Evolutionary conservation across 2,113 vertebrate species (phyloP).

Genomic region (Sinocyclocheilus grahami): DNA sequence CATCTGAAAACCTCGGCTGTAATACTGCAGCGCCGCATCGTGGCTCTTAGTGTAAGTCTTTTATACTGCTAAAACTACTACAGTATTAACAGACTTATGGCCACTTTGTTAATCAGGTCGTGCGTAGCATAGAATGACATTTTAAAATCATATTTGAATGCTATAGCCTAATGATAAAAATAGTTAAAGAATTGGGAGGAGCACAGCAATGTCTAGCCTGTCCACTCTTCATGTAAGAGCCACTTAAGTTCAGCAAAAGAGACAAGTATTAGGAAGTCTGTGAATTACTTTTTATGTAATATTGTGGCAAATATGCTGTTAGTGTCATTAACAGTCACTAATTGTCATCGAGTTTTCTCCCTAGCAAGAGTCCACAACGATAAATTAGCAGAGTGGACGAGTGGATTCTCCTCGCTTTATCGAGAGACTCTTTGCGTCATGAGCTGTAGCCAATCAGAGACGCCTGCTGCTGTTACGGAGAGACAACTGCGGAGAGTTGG

Average conservation of each 20-base stretch:
- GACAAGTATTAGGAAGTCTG: background rate
- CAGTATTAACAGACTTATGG: background rate
- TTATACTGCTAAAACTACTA: background rate
- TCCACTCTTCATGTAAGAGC: background rate
- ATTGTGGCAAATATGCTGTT: background rate
- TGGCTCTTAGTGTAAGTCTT: background rate
- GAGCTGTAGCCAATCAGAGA: conserved; percentile 43
- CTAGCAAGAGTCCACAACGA: background rate
- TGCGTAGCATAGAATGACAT: background rate
- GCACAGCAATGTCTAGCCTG: background rate
- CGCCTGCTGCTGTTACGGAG: background rate
- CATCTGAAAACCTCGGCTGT: background rate
- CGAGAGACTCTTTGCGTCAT: background rate
- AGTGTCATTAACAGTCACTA: background rate
- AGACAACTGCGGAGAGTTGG: conserved; percentile 37
- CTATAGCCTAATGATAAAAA: background rate
- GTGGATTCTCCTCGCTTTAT: background rate
- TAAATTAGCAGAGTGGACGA: background rate
- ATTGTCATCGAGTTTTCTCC: background rate
- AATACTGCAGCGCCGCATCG: conserved; percentile 50
- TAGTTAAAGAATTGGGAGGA: background rate
- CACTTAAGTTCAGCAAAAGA: no score
- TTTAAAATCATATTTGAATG: background rate
- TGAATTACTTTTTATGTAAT: background rate
- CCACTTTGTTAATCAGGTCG: background rate